Evolutionary conservation across 2,797 vertebrate genomes (phyloP).

Genomic region (Betta splendens): DNA sequence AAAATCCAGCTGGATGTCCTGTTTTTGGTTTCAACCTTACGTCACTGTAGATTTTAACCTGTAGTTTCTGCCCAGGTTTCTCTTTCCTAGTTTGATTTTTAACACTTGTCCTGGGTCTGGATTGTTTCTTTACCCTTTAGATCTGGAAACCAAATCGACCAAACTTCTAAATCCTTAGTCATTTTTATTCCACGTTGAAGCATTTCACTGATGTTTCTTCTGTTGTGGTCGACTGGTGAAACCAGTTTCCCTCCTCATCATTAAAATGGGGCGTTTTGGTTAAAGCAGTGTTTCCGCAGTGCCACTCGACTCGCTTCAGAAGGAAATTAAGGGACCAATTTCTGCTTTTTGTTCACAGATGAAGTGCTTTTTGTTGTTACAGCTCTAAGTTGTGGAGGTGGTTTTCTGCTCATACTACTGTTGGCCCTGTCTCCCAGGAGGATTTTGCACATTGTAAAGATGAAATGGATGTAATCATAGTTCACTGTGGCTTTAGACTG

Average conservation of each 20-base stretch:
- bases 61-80: conserved; percentile 11
- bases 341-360: conserved; percentile 68
- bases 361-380: conserved; percentile 53
- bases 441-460: conserved; percentile 99
- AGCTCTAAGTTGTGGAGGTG: conserved; percentile 8
- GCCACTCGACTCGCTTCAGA: conserved; percentile 78
- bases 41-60: conserved; percentile 43
- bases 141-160: conserved; percentile 1
- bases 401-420: conserved; percentile 84
- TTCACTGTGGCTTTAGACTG: conserved; percentile 97
- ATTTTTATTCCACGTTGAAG: neutral
- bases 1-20: conserved; percentile 81
- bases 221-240: conserved; percentile 21
- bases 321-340: conserved; percentile 93
- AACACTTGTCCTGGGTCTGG: neutral
- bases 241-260: too few relatives aligned
- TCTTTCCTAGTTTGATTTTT: conserved; percentile 34
- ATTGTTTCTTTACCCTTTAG: neutral
- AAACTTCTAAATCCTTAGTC: neutral
- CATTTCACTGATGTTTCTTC: neutral
- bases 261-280: conserved; percentile 40
- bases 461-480: conserved; percentile 93
- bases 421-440: conserved; percentile 83
- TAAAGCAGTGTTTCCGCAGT: conserved; percentile 54
- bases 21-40: conserved; percentile 60